Conservation (phyloP, 1,140 invertebrate genomes). For the Sarcophaga bullata region DNA sequence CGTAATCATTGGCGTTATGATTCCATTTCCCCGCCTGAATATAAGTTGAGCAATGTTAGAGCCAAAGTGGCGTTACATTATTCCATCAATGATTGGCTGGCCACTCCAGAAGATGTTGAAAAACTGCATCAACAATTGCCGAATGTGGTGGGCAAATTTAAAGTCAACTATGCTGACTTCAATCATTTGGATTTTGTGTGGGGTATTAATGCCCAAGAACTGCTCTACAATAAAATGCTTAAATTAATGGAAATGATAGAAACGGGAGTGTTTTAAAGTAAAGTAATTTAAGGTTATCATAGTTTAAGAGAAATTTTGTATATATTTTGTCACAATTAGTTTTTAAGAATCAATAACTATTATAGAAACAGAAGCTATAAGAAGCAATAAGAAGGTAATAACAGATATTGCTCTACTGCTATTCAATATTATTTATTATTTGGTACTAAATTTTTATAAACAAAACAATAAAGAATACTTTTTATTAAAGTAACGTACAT, state of each 20-base stretch:
- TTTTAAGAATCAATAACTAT: not conserved
- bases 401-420: not conserved
- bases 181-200: constrained; percentile 72
- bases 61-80: constrained; percentile 74
- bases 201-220: constrained; percentile 66
- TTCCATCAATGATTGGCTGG: constrained; percentile 73
- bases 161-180: constrained; percentile 65
- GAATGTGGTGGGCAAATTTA: constrained; percentile 65
- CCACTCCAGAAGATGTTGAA: constrained; percentile 67
- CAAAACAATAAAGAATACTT: no score
- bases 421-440: not conserved
- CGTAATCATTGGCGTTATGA: constrained; percentile 67
- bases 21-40: constrained; percentile 70
- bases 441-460: not conserved
- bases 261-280: constrained; percentile 20
- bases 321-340: not conserved
- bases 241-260: constrained; percentile 59
- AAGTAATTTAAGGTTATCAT: not conserved
- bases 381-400: not conserved
- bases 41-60: constrained; percentile 70
- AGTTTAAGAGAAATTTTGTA: not conserved
- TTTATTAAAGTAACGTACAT: no score
- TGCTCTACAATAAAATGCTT: constrained; percentile 66
- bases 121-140: constrained; percentile 63
- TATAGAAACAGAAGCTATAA: not conserved